phyloP scores from a whole-genome alignment of 2,113 vertebrate genomes.

The Tonatia bakeri region DNA sequence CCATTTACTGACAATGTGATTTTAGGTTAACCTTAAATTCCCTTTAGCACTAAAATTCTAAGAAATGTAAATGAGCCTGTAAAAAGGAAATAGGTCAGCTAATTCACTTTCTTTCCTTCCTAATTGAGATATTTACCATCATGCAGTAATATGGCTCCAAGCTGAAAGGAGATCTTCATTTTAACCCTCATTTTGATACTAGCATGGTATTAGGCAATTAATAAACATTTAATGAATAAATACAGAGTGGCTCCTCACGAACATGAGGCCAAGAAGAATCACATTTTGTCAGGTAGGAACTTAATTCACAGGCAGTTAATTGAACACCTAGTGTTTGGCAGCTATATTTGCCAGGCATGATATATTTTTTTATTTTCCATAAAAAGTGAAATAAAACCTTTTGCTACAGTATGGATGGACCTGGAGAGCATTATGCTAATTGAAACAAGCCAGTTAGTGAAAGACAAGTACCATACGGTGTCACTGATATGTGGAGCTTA shows the following conservation, averaged over 20 bases:
- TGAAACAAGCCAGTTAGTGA: too few relatives aligned
- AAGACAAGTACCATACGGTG: too few relatives aligned
- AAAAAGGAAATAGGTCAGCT: background rate
- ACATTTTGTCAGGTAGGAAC: background rate
- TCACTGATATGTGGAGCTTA: too few relatives aligned
- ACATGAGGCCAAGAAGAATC: background rate
- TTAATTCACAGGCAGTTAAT: background rate
- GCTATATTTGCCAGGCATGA: background rate
- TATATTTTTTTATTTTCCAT: background rate
- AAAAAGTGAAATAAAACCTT: background rate
- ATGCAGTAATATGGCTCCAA: background rate
- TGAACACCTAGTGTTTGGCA: background rate
- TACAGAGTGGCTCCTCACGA: background rate
- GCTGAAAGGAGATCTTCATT: background rate
- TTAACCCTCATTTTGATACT: background rate
- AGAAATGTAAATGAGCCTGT: background rate
- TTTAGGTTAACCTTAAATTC: background rate
- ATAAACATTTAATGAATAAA: conserved; percentile 12
- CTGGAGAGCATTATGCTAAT: too few relatives aligned
- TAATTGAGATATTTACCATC: background rate
- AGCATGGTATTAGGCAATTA: background rate
- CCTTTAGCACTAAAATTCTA: background rate
- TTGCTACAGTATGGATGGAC: too few relatives aligned
- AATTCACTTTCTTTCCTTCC: conserved; percentile 31
- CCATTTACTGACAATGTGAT: background rate